phyloP scores from a whole-genome alignment of 2,113 vertebrate species.

The Cheilinus undulatus region DNA sequence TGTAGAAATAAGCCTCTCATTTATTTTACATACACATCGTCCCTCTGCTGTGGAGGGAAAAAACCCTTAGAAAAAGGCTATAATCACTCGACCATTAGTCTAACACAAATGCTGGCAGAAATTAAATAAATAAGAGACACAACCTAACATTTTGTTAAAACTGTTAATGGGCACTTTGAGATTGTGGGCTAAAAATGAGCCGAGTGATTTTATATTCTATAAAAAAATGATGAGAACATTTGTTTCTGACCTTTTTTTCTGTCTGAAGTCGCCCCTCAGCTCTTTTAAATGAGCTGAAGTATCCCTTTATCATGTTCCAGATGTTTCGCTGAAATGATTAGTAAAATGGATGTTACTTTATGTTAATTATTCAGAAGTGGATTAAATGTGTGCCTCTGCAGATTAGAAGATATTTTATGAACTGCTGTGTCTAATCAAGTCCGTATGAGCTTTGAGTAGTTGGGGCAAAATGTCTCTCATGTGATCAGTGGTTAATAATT shows the following conservation, averaged over 20 bases:
- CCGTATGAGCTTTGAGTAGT: not conserved
- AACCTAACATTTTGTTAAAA: not conserved
- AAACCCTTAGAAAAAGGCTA: not conserved
- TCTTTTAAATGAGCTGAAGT: not conserved
- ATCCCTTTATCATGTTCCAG: not conserved
- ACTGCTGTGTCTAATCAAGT: not conserved
- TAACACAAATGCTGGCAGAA: not conserved
- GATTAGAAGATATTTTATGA: not conserved
- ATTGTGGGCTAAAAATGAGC: not conserved
- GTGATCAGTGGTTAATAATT: conserved; percentile 1
- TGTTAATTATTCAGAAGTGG: not conserved
- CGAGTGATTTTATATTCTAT: not conserved
- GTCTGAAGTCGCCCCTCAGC: not conserved
- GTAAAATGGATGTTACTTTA: not conserved
- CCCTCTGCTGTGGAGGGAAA: not conserved
- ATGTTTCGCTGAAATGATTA: not conserved
- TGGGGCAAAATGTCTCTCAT: not conserved
- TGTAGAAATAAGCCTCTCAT: not conserved
- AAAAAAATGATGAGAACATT: not conserved
- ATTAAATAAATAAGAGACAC: not conserved
- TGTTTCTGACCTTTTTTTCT: not conserved
- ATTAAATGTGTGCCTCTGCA: not conserved
- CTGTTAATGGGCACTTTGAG: not conserved
- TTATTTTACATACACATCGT: not conserved
- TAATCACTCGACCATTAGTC: not conserved